Evolutionary conservation across 2,888 invertebrate genomes (phyloP).

Genomic region (Sminthurinus aureus): DNA sequence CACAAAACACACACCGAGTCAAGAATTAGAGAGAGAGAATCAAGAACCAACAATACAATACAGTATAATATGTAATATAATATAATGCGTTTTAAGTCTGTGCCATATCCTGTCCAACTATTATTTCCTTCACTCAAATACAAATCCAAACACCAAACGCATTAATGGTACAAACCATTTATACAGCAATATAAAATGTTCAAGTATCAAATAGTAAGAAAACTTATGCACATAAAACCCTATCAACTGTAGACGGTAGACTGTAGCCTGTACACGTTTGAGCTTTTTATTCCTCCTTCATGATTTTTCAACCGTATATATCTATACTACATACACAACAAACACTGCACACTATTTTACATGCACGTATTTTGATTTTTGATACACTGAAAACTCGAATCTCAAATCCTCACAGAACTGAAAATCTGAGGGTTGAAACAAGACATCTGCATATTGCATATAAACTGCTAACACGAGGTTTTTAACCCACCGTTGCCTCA

Average conservation of each 20-base stretch:
- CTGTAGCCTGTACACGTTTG: neutral
- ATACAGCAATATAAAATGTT: neutral
- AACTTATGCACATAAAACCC: no score
- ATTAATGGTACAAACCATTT: neutral
- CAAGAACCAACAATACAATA: no score
- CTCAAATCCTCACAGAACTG: no score
- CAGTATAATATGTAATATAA: neutral
- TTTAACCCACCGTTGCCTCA: no score
- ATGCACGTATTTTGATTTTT: no score
- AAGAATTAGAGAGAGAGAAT: neutral
- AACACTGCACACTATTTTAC: no score
- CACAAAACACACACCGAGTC: neutral
- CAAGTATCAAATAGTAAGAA: no score
- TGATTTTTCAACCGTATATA: neutral
- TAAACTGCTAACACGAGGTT: no score
- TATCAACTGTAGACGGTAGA: neutral
- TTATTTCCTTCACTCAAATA: neutral
- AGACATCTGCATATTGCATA: no score
- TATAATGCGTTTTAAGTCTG: constrained; percentile 14
- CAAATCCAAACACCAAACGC: neutral
- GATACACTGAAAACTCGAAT: no score
- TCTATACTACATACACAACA: no score
- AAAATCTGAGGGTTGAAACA: no score
- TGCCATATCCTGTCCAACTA: constrained; percentile 14
- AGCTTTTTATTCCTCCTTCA: neutral